Conservation (phyloP, 2,113 vertebrate genomes). For the Triplophysa dalaica region DNA sequence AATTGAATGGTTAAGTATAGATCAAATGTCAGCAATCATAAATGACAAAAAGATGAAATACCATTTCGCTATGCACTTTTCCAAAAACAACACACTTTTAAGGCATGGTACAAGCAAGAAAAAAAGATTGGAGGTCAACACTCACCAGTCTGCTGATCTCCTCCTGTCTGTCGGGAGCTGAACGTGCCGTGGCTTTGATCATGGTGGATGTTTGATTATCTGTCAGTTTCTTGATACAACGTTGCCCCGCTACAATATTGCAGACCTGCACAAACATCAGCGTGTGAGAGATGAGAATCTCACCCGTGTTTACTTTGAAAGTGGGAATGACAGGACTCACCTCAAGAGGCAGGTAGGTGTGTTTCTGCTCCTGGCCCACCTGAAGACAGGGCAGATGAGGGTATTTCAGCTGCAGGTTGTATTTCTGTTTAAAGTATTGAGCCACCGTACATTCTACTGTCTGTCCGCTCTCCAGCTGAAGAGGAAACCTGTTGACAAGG, state of each 20-base stretch:
- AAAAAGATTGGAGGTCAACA: constrained; percentile 43
- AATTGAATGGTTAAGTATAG: no score
- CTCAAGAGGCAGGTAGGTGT: constrained; percentile 98
- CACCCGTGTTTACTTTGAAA: no score
- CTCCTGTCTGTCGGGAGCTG: constrained; percentile 94
- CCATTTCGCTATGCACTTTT: no score
- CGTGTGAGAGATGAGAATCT: neutral
- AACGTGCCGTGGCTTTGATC: constrained; percentile 98
- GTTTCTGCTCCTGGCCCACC: constrained; percentile 98
- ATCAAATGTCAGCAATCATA: no score
- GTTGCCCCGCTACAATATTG: constrained; percentile 96
- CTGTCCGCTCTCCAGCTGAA: constrained; percentile 97
- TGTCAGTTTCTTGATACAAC: constrained; percentile 98
- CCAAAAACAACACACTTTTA: no score
- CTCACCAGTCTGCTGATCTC: constrained; percentile 98
- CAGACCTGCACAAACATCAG: constrained; percentile 79
- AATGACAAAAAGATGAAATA: no score
- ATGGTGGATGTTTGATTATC: constrained; percentile 99
- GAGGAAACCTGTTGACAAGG: constrained; percentile 82
- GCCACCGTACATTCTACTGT: constrained; percentile 99
- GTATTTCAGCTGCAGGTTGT: constrained; percentile 98
- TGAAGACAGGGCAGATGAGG: constrained; percentile 97
- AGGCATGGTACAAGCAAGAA: no score
- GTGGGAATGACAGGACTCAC: constrained; percentile 71
- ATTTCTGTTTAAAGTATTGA: constrained; percentile 99